phyloP scores from a whole-genome alignment of 1,140 invertebrate species.

The Zaprionus taronus region DNA sequence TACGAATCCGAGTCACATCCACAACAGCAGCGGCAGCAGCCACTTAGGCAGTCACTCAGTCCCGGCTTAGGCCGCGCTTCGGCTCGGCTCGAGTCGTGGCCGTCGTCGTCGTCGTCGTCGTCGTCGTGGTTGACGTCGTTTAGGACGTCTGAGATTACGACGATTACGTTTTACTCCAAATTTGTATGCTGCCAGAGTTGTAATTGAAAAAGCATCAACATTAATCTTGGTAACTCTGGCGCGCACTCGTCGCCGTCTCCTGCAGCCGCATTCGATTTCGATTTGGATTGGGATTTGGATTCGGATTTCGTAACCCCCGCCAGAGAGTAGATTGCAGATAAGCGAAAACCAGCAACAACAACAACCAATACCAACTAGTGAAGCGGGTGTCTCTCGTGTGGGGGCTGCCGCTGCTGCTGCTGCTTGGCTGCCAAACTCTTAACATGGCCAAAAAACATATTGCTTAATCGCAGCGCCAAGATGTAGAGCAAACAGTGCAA shows the following conservation, averaged over 20 bases:
- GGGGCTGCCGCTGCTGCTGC: constrained; percentile 42
- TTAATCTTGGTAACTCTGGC: constrained; percentile 80
- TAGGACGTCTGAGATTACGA: constrained; percentile 83
- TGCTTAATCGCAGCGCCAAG: constrained; percentile 66
- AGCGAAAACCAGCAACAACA: constrained; percentile 30
- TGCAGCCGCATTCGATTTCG: constrained; percentile 26
- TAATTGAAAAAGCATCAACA: constrained; percentile 84
- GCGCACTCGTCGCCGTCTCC: constrained; percentile 39
- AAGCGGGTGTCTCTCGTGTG: constrained; percentile 68
- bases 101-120: constrained; percentile 12
- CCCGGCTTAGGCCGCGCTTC: constrained; percentile 21
- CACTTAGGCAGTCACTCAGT: constrained; percentile 79
- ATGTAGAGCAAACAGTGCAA: constrained; percentile 54
- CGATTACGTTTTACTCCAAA: constrained; percentile 84
- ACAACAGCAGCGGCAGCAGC: constrained; percentile 61
- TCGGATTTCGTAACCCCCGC: constrained; percentile 59
- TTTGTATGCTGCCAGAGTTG: constrained; percentile 82
- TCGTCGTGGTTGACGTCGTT: constrained; percentile 67
- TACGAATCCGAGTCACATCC: constrained; percentile 56
- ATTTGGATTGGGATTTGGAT: constrained; percentile 46
- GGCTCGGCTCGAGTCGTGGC: constrained; percentile 26
- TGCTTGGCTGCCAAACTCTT: constrained; percentile 29
- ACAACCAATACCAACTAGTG: constrained; percentile 41
- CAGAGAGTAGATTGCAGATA: constrained; percentile 43
- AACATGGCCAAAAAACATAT: constrained; percentile 58